Evolutionary conservation across 2,888 invertebrate genomes (phyloP).

Genomic region (Coenonympha arcania): DNA sequence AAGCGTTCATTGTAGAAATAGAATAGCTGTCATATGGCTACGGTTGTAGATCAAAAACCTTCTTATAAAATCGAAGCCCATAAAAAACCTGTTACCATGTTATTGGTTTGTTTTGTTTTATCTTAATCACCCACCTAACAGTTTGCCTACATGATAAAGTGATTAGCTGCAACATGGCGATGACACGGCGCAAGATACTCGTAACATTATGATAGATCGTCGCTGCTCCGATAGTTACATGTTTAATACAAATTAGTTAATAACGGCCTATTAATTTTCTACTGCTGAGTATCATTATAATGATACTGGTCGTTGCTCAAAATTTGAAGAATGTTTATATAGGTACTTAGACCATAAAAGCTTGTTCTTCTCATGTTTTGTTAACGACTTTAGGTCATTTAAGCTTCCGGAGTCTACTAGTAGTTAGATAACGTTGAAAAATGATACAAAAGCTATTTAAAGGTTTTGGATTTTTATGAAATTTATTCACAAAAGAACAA

Average conservation of each 20-base stretch:
- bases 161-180: slow-evolving; percentile 36
- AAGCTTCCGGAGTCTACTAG: no score
- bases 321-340: no score
- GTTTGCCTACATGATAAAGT: slow-evolving; percentile 39
- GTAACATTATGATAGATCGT: slow-evolving; percentile 4
- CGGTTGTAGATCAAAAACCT: no score
- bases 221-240: not conserved
- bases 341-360: not conserved
- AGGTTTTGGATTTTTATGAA: no score
- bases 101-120: not conserved
- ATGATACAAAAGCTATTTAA: no score
- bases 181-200: not conserved
- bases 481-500: no score
- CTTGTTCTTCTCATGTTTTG: not conserved
- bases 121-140: not conserved
- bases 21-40: no score
- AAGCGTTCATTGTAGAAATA: no score
- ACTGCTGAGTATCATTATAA: not conserved
- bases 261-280: slow-evolving; percentile 1
- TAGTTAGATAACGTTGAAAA: no score
- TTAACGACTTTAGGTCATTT: no score
- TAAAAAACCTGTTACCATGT: not conserved
- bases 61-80: no score
- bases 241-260: not conserved
- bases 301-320: no score